phyloP scores from a whole-genome alignment of 2,113 vertebrate genomes.

The Nycticorax nycticorax region DNA sequence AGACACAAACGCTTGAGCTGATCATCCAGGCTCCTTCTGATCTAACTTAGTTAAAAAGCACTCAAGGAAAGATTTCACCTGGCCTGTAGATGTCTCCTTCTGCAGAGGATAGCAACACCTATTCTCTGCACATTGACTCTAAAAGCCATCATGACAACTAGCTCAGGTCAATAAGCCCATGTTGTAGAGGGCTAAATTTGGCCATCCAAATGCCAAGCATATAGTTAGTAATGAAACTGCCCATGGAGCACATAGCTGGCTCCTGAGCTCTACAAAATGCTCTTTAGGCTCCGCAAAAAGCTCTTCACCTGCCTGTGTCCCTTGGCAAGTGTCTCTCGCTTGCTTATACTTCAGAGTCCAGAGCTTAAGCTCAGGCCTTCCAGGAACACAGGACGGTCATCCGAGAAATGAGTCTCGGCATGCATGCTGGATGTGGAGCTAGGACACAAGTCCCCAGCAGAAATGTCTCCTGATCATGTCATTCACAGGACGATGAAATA shows the following conservation, averaged over 20 bases:
- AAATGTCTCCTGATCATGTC: neutral
- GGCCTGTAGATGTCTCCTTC: neutral
- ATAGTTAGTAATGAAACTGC: neutral
- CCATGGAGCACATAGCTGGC: neutral
- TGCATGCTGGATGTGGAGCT: neutral
- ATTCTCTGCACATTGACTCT: neutral
- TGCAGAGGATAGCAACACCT: neutral
- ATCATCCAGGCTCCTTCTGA: neutral
- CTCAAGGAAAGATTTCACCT: neutral
- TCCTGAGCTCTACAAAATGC: neutral
- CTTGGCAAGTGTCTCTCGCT: neutral
- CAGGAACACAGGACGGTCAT: neutral
- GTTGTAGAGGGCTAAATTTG: neutral
- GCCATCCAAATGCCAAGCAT: neutral
- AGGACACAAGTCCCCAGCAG: neutral
- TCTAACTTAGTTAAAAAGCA: neutral
- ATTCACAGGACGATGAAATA: neutral
- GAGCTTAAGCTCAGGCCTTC: neutral
- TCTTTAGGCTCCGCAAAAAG: neutral
- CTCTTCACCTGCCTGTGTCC: neutral
- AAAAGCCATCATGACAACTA: neutral
- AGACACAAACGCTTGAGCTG: neutral
- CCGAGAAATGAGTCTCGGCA: neutral
- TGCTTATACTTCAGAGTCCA: neutral
- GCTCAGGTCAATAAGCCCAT: neutral